Evolutionary conservation across 30 jellyfish, hydroid and myxozoan species (phyloP).

Genomic region (Clytia hemisphaerica): DNA sequence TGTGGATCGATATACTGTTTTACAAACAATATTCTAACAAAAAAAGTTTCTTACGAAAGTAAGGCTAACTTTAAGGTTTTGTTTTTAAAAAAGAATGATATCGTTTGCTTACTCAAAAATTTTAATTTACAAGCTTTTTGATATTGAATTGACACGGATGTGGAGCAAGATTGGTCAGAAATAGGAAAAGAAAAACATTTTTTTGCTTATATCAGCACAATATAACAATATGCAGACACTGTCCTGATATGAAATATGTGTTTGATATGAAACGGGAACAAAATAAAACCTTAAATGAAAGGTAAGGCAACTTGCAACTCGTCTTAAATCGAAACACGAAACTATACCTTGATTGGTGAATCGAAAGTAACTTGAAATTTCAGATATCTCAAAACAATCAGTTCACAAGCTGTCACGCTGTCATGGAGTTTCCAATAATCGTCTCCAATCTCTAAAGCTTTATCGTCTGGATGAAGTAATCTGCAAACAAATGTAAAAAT

Average conservation of each 20-base stretch:
- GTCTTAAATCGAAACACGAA: background rate
- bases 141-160: too few relatives aligned
- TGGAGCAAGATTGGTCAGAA: too few relatives aligned
- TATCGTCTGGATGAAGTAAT: constrained; percentile 52
- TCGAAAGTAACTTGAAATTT: constrained; percentile 53
- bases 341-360: constrained; percentile 62
- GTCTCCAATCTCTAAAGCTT: constrained; percentile 78
- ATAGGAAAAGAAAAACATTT: too few relatives aligned
- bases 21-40: background rate
- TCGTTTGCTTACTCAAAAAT: too few relatives aligned
- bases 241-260: background rate
- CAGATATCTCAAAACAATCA: constrained; percentile 48
- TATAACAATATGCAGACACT: background rate
- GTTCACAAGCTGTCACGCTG: constrained; percentile 84
- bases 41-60: background rate
- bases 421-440: constrained; percentile 87
- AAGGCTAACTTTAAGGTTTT: too few relatives aligned
- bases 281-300: background rate
- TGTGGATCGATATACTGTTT: background rate
- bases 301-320: background rate
- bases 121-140: too few relatives aligned
- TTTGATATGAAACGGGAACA: background rate
- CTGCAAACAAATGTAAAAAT: too few relatives aligned
- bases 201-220: background rate
- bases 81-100: too few relatives aligned